Percentiles rank a stretch among this genome's conserved stretches.
Conservation (phyloP, 2,113 vertebrate genomes). For the Anseranas semipalmata region DNA sequence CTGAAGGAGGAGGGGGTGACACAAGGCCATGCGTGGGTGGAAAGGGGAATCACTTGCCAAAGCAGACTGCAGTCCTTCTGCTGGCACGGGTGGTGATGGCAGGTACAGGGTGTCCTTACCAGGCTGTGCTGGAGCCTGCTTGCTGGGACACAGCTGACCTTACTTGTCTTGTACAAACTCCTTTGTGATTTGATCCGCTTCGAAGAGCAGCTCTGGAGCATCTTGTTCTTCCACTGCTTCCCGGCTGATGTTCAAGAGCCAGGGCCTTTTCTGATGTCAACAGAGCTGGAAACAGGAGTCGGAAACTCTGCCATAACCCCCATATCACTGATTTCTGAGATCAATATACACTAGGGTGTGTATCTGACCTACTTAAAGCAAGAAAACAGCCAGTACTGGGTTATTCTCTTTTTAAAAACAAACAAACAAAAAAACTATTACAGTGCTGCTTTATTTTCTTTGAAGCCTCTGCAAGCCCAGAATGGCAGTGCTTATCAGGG, state of each 20-base stretch:
- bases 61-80: background rate
- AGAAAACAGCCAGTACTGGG: background rate
- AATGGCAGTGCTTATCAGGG: background rate
- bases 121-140: background rate
- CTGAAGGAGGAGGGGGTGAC: background rate
- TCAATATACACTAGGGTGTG: fast-evolving
- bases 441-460: background rate
- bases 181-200: background rate
- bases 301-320: background rate
- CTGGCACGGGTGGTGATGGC: background rate
- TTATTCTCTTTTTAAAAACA: background rate
- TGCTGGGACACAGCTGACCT: background rate
- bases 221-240: background rate
- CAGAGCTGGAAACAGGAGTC: background rate
- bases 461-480: background rate
- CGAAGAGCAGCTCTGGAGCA: background rate
- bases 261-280: background rate
- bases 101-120: background rate
- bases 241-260: background rate
- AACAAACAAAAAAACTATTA: background rate
- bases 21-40: background rate
- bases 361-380: background rate
- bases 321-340: background rate
- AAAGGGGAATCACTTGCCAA: background rate
- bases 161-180: background rate